Evolutionary conservation across 2,113 vertebrate genomes (phyloP), one percentile per base, ranked within the genome.

Genomic region (Oreotrochilus melanogaster): DNA sequence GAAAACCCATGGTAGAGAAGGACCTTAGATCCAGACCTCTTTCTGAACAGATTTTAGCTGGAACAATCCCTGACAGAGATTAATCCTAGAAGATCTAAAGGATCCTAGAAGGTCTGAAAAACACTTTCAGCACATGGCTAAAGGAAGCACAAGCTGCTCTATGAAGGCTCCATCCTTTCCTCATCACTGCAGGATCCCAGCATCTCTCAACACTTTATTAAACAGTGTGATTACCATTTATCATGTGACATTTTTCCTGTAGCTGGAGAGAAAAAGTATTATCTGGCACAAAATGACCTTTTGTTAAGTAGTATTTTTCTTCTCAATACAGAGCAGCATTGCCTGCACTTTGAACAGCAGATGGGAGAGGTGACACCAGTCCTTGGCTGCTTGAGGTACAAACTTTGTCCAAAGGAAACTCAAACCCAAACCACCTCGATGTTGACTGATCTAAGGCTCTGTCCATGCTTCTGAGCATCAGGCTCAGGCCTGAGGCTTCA

Each of bases 211-310:
- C 71, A 82, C 39, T 10, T 33, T 15, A 50, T 78, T 76, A 71
- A 58, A n/a, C 37, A 75, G 75, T 4, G 0, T 24, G 56, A 47
- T 89, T 70, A 50, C 47, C 51, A 78, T 82, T 66, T 65, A 43
- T 60, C 82, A 66, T 30, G 53, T 18, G 70, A n/a, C 51, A 30
- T 43, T 86, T 76, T 71, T 22, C 76, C 42, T 76, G 31, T 66
- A 78, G 85, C 78, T 88, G 60, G 39, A 88, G 33, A 73, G 47
- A 73, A 60, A 60, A 66, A 78, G 85, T 14, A 61, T 33, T 48
- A 86, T 66, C 76, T 66, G 53, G 47, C 47, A 72, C 39, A 43
- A 90, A 86, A 86, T 27, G 27, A 51, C 76, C 58, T 71, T 93
- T 60, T 22, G 18, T 42, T 66, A 66, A 66, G 33, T 10, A 23